Conservation (phyloP, 2,113 vertebrate genomes). For the Trichomycterus rosablanca region DNA sequence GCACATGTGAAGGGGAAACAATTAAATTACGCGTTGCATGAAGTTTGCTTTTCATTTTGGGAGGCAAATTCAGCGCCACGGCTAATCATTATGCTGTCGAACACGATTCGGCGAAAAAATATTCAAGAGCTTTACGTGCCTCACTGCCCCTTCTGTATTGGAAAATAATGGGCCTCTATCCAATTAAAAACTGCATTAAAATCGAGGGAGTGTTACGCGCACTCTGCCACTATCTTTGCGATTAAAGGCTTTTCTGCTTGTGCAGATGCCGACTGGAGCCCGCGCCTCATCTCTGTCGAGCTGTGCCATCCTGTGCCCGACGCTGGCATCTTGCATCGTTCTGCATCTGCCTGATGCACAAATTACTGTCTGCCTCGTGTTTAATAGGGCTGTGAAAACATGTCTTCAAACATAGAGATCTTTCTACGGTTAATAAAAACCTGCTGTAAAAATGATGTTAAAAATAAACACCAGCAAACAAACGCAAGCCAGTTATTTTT, state of each 20-base stretch:
- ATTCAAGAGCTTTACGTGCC: constrained; percentile 81
- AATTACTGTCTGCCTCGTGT: constrained; percentile 25
- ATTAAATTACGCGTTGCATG: constrained; percentile 80
- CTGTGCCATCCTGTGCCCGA: constrained; percentile 24
- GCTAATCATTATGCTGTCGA: constrained; percentile 80
- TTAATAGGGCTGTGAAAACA: background rate
- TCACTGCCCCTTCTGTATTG: constrained; percentile 79
- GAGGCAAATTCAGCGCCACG: constrained; percentile 75
- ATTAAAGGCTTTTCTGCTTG: constrained; percentile 72
- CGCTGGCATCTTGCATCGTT: constrained; percentile 22
- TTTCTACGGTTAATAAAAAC: background rate
- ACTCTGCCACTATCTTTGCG: constrained; percentile 76
- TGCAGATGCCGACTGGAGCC: constrained; percentile 70
- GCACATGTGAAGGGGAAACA: constrained; percentile 77
- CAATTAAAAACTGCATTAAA: constrained; percentile 82
- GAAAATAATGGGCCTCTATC: constrained; percentile 80
- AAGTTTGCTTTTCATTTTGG: constrained; percentile 83
- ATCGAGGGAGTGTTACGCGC: constrained; percentile 79
- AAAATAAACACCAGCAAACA: too few relatives aligned
- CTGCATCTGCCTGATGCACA: constrained; percentile 6
- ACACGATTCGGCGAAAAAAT: constrained; percentile 81
- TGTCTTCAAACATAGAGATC: background rate
- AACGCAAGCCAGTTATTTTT: too few relatives aligned
- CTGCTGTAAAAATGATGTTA: too few relatives aligned
- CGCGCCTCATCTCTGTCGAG: constrained; percentile 14